These are phyloP conservation scores for Zeugodacus cucurbitae DNA, from an alignment of 1,140 invertebrate species.

Conservation along the genomic window DNA sequence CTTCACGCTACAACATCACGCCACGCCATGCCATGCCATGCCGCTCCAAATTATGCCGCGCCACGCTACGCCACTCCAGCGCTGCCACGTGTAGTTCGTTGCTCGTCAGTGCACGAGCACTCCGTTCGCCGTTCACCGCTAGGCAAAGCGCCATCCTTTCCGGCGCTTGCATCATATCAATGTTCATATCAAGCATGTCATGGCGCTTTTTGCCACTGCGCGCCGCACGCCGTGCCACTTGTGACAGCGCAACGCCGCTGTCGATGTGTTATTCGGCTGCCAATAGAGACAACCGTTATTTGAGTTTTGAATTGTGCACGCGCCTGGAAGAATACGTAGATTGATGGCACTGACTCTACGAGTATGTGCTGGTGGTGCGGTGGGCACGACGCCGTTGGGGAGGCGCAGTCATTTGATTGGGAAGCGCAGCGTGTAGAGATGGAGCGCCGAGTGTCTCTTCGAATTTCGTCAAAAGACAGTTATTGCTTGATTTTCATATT, in stretches of 20 bases:
- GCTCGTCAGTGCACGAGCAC: neutral
- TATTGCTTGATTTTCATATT: neutral
- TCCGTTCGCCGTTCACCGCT: neutral
- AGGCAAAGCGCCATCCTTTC: slow-evolving; percentile 4
- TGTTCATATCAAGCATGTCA: slow-evolving; percentile 16
- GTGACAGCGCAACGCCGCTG: neutral
- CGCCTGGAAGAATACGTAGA: neutral
- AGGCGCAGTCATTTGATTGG: neutral
- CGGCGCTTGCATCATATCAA: neutral
- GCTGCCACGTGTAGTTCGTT: neutral
- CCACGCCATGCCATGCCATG: neutral
- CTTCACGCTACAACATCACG: slow-evolving; percentile 11
- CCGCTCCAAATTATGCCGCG: neutral
- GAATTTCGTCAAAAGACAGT: neutral
- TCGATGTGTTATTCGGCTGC: neutral
- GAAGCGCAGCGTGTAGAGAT: neutral
- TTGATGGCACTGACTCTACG: neutral
- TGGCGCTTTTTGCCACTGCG: neutral
- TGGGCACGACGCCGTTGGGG: neutral
- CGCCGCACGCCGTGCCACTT: neutral
- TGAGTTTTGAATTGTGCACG: neutral
- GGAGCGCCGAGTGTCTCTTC: neutral
- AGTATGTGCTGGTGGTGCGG: neutral
- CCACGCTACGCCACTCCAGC: neutral
- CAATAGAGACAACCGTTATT: neutral